These are phyloP conservation scores for Austrofundulus limnaeus DNA, from an alignment of 2,113 vertebrate genomes.

Conservation along the genomic window DNA sequence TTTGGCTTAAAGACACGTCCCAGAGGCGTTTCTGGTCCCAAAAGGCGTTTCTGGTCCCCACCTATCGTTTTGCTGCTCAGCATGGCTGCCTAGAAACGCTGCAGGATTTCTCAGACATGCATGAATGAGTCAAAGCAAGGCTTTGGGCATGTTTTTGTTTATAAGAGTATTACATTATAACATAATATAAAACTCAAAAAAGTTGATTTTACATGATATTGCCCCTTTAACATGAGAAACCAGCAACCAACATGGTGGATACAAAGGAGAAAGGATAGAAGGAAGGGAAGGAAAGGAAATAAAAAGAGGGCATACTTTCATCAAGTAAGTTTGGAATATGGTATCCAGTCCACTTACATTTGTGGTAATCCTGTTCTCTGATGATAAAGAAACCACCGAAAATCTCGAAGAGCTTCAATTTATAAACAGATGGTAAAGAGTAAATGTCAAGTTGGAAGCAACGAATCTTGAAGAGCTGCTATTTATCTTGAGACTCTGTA, in stretches of 20 bases:
- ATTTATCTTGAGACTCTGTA: slow-evolving; percentile 9
- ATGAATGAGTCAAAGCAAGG: no score
- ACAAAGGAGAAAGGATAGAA: slow-evolving; percentile 11
- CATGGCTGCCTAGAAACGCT: no score
- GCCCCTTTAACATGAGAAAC: slow-evolving; percentile 44
- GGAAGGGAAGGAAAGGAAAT: background rate
- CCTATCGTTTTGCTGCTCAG: no score
- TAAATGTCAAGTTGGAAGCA: slow-evolving; percentile 17
- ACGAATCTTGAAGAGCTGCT: slow-evolving; percentile 3
- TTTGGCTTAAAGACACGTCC: no score
- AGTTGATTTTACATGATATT: no score
- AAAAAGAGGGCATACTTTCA: slow-evolving; percentile 12
- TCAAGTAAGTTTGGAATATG: slow-evolving; percentile 25
- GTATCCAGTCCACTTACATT: slow-evolving; percentile 1
- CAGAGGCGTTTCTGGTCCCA: no score
- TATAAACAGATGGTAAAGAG: background rate
- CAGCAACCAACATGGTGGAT: slow-evolving; percentile 33
- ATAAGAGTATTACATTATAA: no score
- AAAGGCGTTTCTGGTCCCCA: no score
- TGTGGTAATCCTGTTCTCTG: slow-evolving; percentile 2
- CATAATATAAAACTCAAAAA: no score
- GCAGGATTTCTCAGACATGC: no score
- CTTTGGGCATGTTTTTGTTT: no score
- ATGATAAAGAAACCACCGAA: background rate
- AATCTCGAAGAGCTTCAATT: slow-evolving; percentile 8